Base-by-base conservation (phyloP, 1,140 invertebrate species). In the Drosophila sulfurigaster region DNA sequence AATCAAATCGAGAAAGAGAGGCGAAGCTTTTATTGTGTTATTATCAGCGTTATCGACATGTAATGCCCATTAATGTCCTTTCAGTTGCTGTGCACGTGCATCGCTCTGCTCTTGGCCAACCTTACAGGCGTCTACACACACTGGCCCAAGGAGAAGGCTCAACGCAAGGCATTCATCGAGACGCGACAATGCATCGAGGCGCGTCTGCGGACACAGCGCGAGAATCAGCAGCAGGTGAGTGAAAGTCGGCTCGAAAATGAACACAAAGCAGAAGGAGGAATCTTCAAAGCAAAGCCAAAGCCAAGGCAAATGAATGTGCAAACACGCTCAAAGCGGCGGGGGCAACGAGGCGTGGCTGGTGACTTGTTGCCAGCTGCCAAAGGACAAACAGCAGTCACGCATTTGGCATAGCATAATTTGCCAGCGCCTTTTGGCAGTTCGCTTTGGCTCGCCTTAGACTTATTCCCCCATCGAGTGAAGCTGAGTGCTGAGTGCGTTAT, bases 141-240 rank as follows among this genome's bases (percentile, higher is more conserved):
- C 93, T 97, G 97, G 93, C 97, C 98, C 0, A 96, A 97, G 13
- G 98, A 99, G 93, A 93, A 97, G 59, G 96, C 98, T 0, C 97
- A 99, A 92, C 94, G 98, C 30, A 96, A 98, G 83, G 98, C 98
- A 3, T 99, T 99, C 93, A 94, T 98, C 11, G 98, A 99, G 93
- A 99, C 98, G 3, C 94, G 98, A 46, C 96, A 98, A 92, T 99
- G 98, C 93, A 97, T 99, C 16, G 97, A 98, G 92, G 97, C 98
- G 3, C 94, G 98, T 48, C 94, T 99, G 25, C 97, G 97, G 71
- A 98, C 97, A 7, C 97, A 98, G 93, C 94, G 97, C 60, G 98
- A 99, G 93, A 99, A 99, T 93, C 97, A 99, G 92, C 97, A 99
- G 94, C 97, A 99, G 96, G 98, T 99, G 94, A 93, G 82, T 75